Evolutionary conservation across 2,888 invertebrate genomes (phyloP).

Genomic region (Hyposoter dolosus): DNA sequence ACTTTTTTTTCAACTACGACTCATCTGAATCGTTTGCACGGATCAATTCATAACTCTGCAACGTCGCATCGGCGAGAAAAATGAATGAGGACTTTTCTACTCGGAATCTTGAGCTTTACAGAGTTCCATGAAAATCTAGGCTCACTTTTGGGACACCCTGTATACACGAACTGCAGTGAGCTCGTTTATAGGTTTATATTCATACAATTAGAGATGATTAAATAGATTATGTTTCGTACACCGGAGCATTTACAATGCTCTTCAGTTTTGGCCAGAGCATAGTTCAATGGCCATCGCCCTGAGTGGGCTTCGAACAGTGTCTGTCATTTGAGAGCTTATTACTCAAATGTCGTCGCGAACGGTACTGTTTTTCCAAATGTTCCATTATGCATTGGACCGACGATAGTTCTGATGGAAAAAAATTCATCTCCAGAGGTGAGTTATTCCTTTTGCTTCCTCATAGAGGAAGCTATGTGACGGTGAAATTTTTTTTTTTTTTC

Average conservation of each 20-base stretch:
- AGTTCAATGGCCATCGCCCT: slow-evolving; percentile 5
- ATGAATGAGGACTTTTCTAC: not conserved
- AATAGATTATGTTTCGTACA: slow-evolving; percentile 11
- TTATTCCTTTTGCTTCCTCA: too few relatives aligned
- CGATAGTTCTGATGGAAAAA: not conserved
- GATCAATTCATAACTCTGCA: not conserved
- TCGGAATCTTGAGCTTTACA: not conserved
- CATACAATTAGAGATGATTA: slow-evolving; percentile 20
- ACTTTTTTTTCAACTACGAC: not conserved
- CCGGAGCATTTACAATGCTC: slow-evolving; percentile 9
- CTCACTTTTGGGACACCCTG: not conserved
- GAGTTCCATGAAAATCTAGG: not conserved
- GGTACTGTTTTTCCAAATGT: not conserved
- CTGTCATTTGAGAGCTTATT: slow-evolving; percentile 22
- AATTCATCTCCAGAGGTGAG: not conserved
- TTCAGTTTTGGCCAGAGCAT: slow-evolving; percentile 15
- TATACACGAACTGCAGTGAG: not conserved
- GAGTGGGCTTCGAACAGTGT: slow-evolving; percentile 22
- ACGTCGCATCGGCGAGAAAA: not conserved
- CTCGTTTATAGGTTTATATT: not conserved
- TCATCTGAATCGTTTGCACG: not conserved
- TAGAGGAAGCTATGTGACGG: too few relatives aligned
- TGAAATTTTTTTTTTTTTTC: too few relatives aligned
- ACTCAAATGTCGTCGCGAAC: slow-evolving; percentile 1
- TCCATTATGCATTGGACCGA: not conserved